Evolutionary conservation across 2,113 vertebrate genomes (phyloP).

Genomic region (Sardina pilchardus): DNA sequence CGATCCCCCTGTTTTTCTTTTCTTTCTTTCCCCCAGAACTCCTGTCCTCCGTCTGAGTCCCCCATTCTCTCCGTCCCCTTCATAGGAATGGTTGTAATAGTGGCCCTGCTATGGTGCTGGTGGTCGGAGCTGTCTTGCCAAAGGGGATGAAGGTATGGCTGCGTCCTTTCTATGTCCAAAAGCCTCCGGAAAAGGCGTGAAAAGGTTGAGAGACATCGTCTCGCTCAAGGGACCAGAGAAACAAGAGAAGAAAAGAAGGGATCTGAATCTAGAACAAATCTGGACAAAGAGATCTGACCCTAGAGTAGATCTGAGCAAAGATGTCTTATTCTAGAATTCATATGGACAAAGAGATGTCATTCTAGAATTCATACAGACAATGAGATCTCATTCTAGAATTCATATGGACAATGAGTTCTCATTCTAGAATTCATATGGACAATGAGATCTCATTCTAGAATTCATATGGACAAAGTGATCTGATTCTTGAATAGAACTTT

Average conservation of each 20-base stretch:
- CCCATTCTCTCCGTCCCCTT: slow-evolving; percentile 81
- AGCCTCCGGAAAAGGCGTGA: slow-evolving; percentile 20
- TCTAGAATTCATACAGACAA: too few species aligned
- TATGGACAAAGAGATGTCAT: not conserved
- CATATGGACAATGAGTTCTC: not conserved
- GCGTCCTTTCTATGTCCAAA: slow-evolving; percentile 63
- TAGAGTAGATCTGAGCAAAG: not conserved
- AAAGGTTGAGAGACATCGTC: not conserved
- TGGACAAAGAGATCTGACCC: not conserved
- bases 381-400: not conserved
- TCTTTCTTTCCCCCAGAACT: slow-evolving; percentile 75
- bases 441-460: too few species aligned
- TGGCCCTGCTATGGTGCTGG: slow-evolving; percentile 94
- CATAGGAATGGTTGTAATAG: slow-evolving; percentile 92
- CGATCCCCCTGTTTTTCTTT: slow-evolving; percentile 36
- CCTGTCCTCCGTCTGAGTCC: slow-evolving; percentile 74
- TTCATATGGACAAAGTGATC: not conserved
- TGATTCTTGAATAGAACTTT: not conserved
- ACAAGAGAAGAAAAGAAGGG: not conserved
- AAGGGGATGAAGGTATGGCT: slow-evolving; percentile 82
- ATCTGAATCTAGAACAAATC: not conserved
- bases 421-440: not conserved
- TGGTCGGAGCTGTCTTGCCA: slow-evolving; percentile 88
- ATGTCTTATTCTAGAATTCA: not conserved
- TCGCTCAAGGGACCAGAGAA: not conserved